Evolutionary conservation across 2,113 vertebrate species (phyloP).

Genomic region (Bufo bufo): DNA sequence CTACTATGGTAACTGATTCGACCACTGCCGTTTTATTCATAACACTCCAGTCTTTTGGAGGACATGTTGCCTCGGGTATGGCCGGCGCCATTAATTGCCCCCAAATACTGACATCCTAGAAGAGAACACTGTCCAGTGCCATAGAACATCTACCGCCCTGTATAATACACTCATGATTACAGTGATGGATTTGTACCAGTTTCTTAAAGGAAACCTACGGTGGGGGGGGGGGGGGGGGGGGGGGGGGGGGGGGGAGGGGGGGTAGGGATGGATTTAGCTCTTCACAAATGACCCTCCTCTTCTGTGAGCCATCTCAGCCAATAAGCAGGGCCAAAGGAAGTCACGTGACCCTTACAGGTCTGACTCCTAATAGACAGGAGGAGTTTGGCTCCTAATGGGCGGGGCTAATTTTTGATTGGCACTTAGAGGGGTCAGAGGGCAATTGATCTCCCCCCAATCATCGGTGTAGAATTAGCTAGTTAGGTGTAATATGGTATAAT

Average conservation of each 20-base stretch:
- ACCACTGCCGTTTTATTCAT: no score
- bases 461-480: no score
- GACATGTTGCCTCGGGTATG: no score
- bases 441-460: no score
- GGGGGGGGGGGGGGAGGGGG: no score
- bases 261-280: background rate
- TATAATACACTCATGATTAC: background rate
- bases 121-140: background rate
- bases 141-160: background rate
- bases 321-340: background rate
- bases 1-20: no score
- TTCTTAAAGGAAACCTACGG: background rate
- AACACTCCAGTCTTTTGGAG: no score
- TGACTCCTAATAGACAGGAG: background rate
- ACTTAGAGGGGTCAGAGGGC: no score
- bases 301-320: no score
- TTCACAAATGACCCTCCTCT: background rate
- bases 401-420: background rate
- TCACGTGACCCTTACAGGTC: background rate
- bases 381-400: background rate
- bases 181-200: background rate
- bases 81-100: background rate
- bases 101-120: background rate
- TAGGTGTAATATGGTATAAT: no score
- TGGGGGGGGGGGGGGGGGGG: no score